Evolutionary conservation across 2,888 invertebrate species (phyloP).

Genomic region (Conus canariensis): DNA sequence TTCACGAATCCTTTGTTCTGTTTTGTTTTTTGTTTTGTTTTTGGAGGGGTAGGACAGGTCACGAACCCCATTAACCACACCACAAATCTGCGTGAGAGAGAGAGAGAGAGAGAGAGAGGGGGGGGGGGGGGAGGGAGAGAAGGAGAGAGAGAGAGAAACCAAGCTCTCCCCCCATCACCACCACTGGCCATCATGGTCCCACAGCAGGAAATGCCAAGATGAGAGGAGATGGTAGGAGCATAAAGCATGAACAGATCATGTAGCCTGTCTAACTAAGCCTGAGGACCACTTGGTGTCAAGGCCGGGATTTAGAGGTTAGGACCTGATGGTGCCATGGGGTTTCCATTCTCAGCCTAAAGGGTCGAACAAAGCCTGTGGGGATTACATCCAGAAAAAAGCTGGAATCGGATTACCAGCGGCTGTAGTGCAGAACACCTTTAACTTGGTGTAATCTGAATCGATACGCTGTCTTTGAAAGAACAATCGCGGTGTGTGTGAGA

Average conservation of each 20-base stretch:
- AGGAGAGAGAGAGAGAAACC: too few relatives aligned
- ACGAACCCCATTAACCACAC: too few relatives aligned
- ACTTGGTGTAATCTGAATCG: slow-evolving; percentile 7
- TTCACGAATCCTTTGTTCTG: too few relatives aligned
- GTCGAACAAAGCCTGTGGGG: neutral
- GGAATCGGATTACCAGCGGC: neutral
- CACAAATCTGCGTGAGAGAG: too few relatives aligned
- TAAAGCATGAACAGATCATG: neutral
- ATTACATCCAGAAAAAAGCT: neutral
- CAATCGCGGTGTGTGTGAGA: neutral
- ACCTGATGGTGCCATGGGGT: neutral
- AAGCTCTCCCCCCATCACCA: too few relatives aligned
- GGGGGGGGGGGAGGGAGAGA: too few relatives aligned
- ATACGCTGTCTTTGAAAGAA: neutral
- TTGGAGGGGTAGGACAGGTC: too few relatives aligned
- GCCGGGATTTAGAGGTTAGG: neutral
- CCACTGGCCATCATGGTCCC: neutral
- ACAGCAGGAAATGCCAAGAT: neutral
- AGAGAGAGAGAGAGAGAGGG: too few relatives aligned
- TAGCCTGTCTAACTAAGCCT: too few relatives aligned
- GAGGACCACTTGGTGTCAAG: neutral
- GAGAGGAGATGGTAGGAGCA: neutral
- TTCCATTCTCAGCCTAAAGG: neutral
- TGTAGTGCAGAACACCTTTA: neutral
- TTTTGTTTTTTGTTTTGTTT: too few relatives aligned